Percentiles rank a stretch among this genome's conserved stretches.
Conservation (phyloP, 1,140 invertebrate genomes). For the Eriocheir sinensis region DNA sequence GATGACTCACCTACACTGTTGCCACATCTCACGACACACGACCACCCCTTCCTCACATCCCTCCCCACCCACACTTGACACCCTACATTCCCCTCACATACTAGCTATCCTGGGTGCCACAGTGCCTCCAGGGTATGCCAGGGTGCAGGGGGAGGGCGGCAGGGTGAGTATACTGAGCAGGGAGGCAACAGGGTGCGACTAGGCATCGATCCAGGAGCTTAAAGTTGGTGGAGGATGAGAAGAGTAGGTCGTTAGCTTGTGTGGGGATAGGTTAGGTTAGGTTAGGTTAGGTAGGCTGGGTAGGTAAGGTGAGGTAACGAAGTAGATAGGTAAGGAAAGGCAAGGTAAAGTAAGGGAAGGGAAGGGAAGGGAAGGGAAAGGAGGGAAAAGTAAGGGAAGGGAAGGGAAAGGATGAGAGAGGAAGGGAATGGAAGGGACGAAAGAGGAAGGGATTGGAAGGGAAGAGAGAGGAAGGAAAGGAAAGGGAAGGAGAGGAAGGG, state of each 20-base stretch:
- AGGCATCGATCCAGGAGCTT: constrained; percentile 51
- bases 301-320: too few species aligned
- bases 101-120: too few species aligned
- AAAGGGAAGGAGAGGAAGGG: background rate
- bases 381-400: background rate
- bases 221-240: constrained; percentile 40
- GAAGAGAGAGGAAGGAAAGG: background rate
- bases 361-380: too few species aligned
- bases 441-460: background rate
- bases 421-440: background rate
- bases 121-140: background rate
- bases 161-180: background rate
- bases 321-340: too few species aligned
- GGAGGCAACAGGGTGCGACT: constrained; percentile 5
- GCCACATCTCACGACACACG: constrained; percentile 8
- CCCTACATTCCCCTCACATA: background rate
- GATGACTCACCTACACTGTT: constrained; percentile 52
- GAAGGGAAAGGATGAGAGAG: background rate
- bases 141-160: too few species aligned
- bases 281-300: too few species aligned
- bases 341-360: too few species aligned
- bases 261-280: too few species aligned
- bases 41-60: background rate
- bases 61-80: background rate
- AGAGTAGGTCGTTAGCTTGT: background rate